Percentiles rank a stretch among this genome's conserved stretches.
Evolutionary conservation across 2,888 invertebrate species (phyloP).

Genomic region (Hirudinaria manillensis): DNA sequence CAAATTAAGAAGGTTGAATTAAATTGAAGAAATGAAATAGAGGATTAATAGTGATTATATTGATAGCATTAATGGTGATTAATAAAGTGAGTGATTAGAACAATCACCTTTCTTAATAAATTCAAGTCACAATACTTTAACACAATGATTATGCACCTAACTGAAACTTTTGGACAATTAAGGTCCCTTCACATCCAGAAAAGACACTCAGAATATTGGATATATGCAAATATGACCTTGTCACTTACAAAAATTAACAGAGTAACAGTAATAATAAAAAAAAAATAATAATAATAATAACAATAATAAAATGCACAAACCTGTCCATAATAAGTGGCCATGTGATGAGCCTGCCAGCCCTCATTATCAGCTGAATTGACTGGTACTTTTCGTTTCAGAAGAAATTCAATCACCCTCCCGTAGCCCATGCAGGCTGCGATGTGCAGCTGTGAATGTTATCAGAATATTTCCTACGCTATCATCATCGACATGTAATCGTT

Average conservation of each 20-base stretch:
- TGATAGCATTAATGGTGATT: too few species aligned
- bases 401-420: constrained; percentile 83
- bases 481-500: not conserved
- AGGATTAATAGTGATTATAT: too few species aligned
- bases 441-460: constrained; percentile 68
- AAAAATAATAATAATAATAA: not conserved
- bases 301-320: constrained; percentile 57
- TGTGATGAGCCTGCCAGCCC: constrained; percentile 95
- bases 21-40: too few species aligned
- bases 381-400: constrained; percentile 78
- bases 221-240: not conserved
- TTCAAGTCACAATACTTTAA: too few species aligned
- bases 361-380: constrained; percentile 87
- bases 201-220: too few species aligned
- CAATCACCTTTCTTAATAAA: too few species aligned
- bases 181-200: too few species aligned
- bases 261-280: constrained; percentile 1
- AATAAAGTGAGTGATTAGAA: too few species aligned
- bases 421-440: constrained; percentile 97
- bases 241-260: not conserved
- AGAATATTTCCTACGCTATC: not conserved
- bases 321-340: constrained; percentile 99
- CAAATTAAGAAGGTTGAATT: too few species aligned
- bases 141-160: too few species aligned
- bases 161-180: too few species aligned